phyloP scores from a whole-genome alignment of 2,113 vertebrate species.

The Pundamilia nyererei region DNA sequence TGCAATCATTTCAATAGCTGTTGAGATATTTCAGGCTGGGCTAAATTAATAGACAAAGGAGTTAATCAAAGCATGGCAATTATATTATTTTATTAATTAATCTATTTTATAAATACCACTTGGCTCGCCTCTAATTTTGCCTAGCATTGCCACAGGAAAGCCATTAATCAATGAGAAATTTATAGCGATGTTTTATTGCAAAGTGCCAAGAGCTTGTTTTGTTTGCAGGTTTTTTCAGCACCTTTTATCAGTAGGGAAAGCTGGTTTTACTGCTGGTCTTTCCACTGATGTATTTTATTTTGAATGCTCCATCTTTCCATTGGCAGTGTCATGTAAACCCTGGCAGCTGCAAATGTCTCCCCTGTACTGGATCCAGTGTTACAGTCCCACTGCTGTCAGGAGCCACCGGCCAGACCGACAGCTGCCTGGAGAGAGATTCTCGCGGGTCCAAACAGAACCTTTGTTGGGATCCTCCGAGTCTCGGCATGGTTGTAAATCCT shows the following conservation, averaged over 20 bases:
- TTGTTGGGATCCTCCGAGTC: constrained; percentile 7
- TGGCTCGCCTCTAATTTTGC: background rate
- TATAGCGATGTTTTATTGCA: background rate
- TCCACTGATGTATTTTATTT: constrained; percentile 52
- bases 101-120: background rate
- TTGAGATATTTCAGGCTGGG: background rate
- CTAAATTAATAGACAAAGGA: background rate
- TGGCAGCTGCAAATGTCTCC: constrained; percentile 47
- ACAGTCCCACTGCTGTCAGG: constrained; percentile 34
- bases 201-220: background rate
- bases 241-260: constrained; percentile 33
- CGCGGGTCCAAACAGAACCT: constrained; percentile 21
- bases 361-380: constrained; percentile 42
- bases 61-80: background rate
- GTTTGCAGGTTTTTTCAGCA: background rate
- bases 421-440: constrained; percentile 51
- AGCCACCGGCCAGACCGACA: constrained; percentile 42
- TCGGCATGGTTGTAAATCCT: constrained; percentile 27
- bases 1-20: background rate
- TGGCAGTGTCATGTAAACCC: constrained; percentile 47
- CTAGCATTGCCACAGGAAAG: background rate
- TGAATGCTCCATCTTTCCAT: constrained; percentile 54
- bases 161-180: background rate
- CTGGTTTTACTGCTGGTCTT: constrained; percentile 32
- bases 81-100: background rate